Evolutionary conservation across 2,888 invertebrate genomes (phyloP).

Genomic region (Hirtodrosophila confusa): DNA sequence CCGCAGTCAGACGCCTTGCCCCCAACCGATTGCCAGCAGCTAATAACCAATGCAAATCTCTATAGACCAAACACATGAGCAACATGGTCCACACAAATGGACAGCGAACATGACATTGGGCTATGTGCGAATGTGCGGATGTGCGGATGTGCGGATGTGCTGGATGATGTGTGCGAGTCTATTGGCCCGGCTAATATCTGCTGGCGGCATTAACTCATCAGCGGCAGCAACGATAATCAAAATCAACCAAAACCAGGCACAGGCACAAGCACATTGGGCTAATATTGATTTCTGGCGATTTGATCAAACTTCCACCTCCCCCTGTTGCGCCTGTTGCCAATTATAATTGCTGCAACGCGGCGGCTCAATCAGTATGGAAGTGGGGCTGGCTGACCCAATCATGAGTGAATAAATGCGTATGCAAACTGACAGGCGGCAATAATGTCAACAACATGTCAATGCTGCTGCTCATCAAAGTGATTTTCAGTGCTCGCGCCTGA

Average conservation of each 20-base stretch:
- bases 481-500: conserved; percentile 43
- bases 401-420: conserved; percentile 67
- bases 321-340: conserved; percentile 47
- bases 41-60: conserved; percentile 74
- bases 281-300: conserved; percentile 64
- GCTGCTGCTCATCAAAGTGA: conserved; percentile 76
- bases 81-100: conserved; percentile 35
- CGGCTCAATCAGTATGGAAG: conserved; percentile 7
- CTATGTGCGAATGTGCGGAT: conserved; percentile 17
- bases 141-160: not conserved
- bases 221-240: conserved; percentile 33
- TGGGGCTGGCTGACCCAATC: conserved; percentile 42
- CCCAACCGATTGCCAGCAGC: conserved; percentile 43
- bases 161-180: conserved; percentile 11
- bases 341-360: conserved; percentile 51
- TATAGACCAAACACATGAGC: conserved; percentile 49
- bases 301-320: conserved; percentile 13
- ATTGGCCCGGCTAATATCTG: conserved; percentile 59
- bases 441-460: conserved; percentile 76
- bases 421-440: conserved; percentile 71
- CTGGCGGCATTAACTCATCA: conserved; percentile 73
- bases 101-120: conserved; percentile 67
- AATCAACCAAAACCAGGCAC: conserved; percentile 24
- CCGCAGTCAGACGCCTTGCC: conserved; percentile 40
- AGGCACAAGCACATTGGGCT: conserved; percentile 20